Evolutionary conservation across 2,113 vertebrate genomes (phyloP).

Genomic region (Dunckerocampus dactyliophorus): DNA sequence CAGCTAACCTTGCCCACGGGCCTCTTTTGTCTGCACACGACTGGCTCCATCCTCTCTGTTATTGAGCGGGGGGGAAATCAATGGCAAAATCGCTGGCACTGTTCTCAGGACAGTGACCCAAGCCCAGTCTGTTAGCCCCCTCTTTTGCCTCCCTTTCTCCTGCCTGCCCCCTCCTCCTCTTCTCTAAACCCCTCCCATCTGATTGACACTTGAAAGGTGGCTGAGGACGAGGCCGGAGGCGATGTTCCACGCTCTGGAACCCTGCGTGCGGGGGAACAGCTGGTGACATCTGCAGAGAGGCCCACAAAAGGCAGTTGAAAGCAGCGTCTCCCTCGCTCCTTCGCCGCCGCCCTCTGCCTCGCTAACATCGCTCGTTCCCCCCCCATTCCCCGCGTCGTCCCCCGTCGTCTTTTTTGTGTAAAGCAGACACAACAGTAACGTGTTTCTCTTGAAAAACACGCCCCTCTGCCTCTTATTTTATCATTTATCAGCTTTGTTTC

Average conservation of each 20-base stretch:
- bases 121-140: slow-evolving; percentile 79
- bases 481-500: slow-evolving; percentile 32
- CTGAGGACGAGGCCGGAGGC: slow-evolving; percentile 94
- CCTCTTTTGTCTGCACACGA: slow-evolving; percentile 78
- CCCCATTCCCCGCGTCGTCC: slow-evolving; percentile 43
- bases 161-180: slow-evolving; percentile 30
- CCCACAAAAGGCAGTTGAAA: slow-evolving; percentile 98
- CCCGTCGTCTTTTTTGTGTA: slow-evolving; percentile 57
- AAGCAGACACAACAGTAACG: slow-evolving; percentile 18
- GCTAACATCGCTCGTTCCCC: too few species aligned
- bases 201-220: slow-evolving; percentile 99
- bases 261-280: slow-evolving; percentile 95
- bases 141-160: slow-evolving; percentile 39
- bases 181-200: slow-evolving; percentile 79
- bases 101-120: slow-evolving; percentile 98
- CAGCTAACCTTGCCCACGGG: slow-evolving; percentile 98
- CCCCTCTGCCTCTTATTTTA: slow-evolving; percentile 26
- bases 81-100: slow-evolving; percentile 92
- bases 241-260: slow-evolving; percentile 90
- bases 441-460: slow-evolving; percentile 17
- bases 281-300: slow-evolving; percentile 98
- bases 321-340: slow-evolving; percentile 62
- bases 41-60: slow-evolving; percentile 81
- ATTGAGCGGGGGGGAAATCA: slow-evolving; percentile 89
- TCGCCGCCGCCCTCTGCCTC: slow-evolving; percentile 28